A percentile compares a stretch with the other conserved stretches of the same genome.
Evolutionary conservation across 1,140 invertebrate genomes (phyloP).

Genomic region (Achatina immaculata): DNA sequence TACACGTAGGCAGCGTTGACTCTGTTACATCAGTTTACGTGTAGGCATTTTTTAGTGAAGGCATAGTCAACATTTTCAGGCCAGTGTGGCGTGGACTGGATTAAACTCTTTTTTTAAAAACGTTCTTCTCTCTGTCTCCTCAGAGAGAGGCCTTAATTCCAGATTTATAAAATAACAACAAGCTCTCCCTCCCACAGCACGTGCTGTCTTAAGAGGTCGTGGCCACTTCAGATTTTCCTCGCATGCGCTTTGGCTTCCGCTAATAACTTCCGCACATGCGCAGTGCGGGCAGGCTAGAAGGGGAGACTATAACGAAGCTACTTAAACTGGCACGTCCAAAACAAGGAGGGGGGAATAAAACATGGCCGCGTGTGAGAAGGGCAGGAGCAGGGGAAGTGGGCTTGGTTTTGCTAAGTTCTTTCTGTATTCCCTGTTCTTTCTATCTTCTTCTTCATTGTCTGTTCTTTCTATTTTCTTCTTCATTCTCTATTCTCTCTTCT

Average conservation of each 20-base stretch:
- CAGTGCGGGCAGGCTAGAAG: neutral
- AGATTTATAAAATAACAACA: neutral
- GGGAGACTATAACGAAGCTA: slow-evolving; percentile 2
- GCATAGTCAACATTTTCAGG: too few relatives aligned
- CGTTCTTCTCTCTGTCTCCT: neutral
- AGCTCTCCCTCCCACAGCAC: neutral
- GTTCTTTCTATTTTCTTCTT: neutral
- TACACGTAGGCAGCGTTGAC: too few relatives aligned
- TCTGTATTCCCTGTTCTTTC: too few relatives aligned
- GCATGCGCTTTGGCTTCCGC: slow-evolving; percentile 10
- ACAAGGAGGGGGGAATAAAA: neutral
- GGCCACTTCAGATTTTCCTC: slow-evolving; percentile 9
- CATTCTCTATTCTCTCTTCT: neutral
- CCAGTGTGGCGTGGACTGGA: too few relatives aligned
- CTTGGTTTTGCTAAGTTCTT: too few relatives aligned
- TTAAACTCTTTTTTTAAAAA: too few relatives aligned
- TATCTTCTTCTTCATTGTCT: neutral
- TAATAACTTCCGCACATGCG: slow-evolving; percentile 18
- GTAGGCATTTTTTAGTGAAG: too few relatives aligned
- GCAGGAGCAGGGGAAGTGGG: too few relatives aligned
- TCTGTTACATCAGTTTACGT: too few relatives aligned
- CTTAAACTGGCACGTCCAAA: neutral
- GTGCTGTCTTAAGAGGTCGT: slow-evolving; percentile 7
- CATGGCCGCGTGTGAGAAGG: too few relatives aligned
- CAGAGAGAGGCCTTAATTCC: neutral